phyloP scores from a whole-genome alignment of 2,113 vertebrate species.

The Aldabrachelys gigantea region DNA sequence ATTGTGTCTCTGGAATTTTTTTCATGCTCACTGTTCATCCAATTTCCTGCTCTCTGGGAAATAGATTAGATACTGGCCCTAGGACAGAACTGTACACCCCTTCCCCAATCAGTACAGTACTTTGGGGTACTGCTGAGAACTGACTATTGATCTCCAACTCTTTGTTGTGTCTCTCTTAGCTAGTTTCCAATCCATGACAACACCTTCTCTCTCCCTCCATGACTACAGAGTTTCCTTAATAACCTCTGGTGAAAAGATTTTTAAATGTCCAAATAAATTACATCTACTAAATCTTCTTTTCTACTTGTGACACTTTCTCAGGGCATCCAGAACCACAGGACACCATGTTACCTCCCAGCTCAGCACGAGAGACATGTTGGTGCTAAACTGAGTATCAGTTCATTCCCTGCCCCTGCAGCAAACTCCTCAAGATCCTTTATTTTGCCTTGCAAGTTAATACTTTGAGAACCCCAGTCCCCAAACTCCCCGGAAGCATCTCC shows the following conservation, averaged over 20 bases:
- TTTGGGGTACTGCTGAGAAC: background rate
- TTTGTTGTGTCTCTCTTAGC: background rate
- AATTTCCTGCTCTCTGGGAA: background rate
- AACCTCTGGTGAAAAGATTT: background rate
- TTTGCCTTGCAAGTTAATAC: background rate
- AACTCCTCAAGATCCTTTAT: background rate
- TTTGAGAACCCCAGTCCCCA: background rate
- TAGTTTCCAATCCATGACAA: background rate
- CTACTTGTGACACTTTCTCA: background rate
- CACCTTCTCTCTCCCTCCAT: background rate
- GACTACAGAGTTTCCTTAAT: background rate
- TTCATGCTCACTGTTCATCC: background rate
- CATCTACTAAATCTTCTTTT: background rate
- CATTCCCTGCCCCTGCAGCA: background rate
- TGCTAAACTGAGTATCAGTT: background rate
- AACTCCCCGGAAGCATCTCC: background rate
- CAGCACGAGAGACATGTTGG: background rate
- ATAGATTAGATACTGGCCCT: background rate
- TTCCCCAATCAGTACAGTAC: background rate
- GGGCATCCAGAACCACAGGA: background rate
- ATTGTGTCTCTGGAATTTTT: background rate
- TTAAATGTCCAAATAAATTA: background rate
- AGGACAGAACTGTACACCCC: background rate
- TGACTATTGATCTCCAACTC: background rate
- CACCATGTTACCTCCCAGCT: background rate